Percentiles rank a stretch among this genome's conserved stretches.
Conservation (phyloP, 2,888 invertebrate species). For the Pterostichus niger region DNA sequence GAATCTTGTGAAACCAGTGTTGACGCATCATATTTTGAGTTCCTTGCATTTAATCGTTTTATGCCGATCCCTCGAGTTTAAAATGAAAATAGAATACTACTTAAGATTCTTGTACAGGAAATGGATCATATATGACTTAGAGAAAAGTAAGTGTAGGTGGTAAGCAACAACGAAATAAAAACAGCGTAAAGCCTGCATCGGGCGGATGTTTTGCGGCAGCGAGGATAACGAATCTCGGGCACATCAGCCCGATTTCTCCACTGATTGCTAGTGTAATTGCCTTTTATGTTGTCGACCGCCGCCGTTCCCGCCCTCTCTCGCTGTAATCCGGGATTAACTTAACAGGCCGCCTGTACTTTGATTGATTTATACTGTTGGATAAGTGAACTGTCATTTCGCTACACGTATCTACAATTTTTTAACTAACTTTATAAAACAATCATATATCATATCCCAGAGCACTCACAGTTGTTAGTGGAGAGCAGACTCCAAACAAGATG, state of each 20-base stretch:
- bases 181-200: background rate
- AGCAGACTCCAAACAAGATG: too few species aligned
- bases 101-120: too few species aligned
- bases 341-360: conserved; percentile 29
- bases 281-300: conserved; percentile 10
- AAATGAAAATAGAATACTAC: too few species aligned
- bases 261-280: conserved; percentile 48
- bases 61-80: too few species aligned
- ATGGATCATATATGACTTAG: too few species aligned
- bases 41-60: too few species aligned
- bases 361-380: conserved; percentile 47
- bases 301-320: background rate
- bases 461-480: too few species aligned
- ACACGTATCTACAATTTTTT: too few species aligned
- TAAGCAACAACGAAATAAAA: background rate
- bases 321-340: conserved; percentile 30
- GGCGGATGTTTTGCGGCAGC: background rate
- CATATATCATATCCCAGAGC: too few species aligned
- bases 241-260: conserved; percentile 21
- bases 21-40: too few species aligned
- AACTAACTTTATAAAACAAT: too few species aligned
- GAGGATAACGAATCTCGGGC: background rate
- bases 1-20: too few species aligned
- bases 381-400: background rate
- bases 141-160: background rate